Base-by-base conservation (phyloP, 1,140 invertebrate species). In the Drosophila saltans region DNA sequence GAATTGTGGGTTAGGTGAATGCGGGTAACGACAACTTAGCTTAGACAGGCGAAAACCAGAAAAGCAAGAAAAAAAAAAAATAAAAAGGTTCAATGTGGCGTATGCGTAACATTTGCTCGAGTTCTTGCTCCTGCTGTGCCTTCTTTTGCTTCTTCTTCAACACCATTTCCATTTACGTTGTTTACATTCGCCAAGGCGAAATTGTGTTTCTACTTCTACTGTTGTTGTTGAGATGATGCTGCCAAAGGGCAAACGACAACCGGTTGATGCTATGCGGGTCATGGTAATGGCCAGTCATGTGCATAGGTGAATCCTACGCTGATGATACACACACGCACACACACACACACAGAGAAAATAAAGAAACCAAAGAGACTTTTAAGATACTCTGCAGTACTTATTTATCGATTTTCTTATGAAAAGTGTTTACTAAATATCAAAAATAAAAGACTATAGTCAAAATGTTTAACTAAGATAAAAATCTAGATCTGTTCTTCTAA, bases 191-290 rank as follows among this genome's bases (percentile, higher is more conserved):
- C 61, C 71, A 65, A 74, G 52, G 62, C 66, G 59, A 80, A 82
- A 65, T 66, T 63, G 75, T 72, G 67, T 66, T 67, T 28, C 60
- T 64, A 48, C 40, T 72, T 39, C 40, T 71, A 24, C 41, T 67
- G 8, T 63, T 69, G 33, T 43, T 71, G 61, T 64, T 56, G 61
- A 48, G 39, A 61, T 64, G 72, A 61, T 64, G 72, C 68, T 76
- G 82, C 82, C 83, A 88, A 89, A 88, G 84, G 80, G 80, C 84
- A 89, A 88, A 88, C 80, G 83, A 82, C 83, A 84, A 71, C 69
- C 73, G 68, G 76, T 72, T 72, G 68, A 88, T 83, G 80, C 82
- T 78, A 89, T 88, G 84, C 80, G 77, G 84, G 77, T 89, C 84
- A 80, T 80, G 21, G 66, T 89, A 75, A 89, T 78, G 69, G 71